These are phyloP conservation scores for Vanessa atalanta DNA, from an alignment of 1,140 invertebrate genomes.

Conservation along the genomic window DNA sequence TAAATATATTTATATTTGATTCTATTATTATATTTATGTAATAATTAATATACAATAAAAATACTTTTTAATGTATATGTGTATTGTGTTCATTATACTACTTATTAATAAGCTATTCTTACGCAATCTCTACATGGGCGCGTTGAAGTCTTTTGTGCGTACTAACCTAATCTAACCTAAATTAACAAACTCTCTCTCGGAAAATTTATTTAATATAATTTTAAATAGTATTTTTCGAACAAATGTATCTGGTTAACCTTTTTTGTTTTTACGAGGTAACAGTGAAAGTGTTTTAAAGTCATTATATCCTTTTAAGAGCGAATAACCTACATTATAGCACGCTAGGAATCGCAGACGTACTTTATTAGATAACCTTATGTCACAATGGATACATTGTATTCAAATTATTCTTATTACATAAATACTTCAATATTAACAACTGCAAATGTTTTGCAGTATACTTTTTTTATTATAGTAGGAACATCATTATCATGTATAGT, in stretches of 20 bases:
- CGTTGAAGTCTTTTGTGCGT: constrained; percentile 63
- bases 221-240: constrained; percentile 21
- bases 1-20: too few relatives aligned
- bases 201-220: neutral
- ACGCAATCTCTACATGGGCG: constrained; percentile 21
- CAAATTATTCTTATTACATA: constrained; percentile 21
- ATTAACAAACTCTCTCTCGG: too few relatives aligned
- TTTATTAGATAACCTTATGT: constrained; percentile 40
- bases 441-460: too few relatives aligned
- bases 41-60: too few relatives aligned
- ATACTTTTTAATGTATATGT: too few relatives aligned
- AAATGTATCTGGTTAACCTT: constrained; percentile 38
- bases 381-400: constrained; percentile 40
- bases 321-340: constrained; percentile 35
- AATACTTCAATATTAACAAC: neutral
- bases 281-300: constrained; percentile 46
- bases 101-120: neutral
- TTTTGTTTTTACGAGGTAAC: constrained; percentile 19
- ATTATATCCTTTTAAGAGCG: constrained; percentile 48
- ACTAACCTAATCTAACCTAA: neutral
- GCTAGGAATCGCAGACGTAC: constrained; percentile 27
- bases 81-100: neutral
- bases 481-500: too few relatives aligned
- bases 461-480: too few relatives aligned
- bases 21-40: too few relatives aligned